Base-by-base conservation (phyloP, 2,113 vertebrate genomes). In the Leptobrachium leishanense region DNA sequence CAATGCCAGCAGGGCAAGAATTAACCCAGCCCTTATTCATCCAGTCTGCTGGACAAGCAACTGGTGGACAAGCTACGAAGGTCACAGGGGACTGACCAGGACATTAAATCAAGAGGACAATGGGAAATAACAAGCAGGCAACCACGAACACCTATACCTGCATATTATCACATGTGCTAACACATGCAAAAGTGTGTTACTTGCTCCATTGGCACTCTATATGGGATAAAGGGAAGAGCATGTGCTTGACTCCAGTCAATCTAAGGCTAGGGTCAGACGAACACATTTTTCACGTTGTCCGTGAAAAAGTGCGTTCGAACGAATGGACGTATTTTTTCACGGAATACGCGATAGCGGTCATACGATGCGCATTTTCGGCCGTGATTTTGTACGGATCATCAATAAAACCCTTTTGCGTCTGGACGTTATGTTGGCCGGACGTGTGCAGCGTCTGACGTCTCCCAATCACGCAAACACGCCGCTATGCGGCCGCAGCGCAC, bases 11-110 rank as follows among this genome's bases (percentile, higher is more conserved):
- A 0, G 97, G 97, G 75, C 98, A 98, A 89, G 98, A 99, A 86
- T 91, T 99, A 81, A 84, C 93, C 77, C 98, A 99, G 74, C 96
- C 96, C 75, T 97, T 99, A 96, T 99, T 99, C 89, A 99, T 99
- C 85, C 98, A 99, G 88, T 97, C 98, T 86, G 95, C 93, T 84
- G 97, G 87, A 87, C 98, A 98, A 88, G 90, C 92, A 42, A 90
- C 93, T 0, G 97, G 98, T 0, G 83, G 93, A 53, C 91, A 92
- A 82, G 84, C 92, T 74, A 84, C 92, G 0, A 96, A 98, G 88
- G 98, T 98, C 89, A 96, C 91, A 5, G 94, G 93, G 39, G 98
- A 99, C 87, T 99, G 94, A 98, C 68, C 87, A 98, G 94, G 98
- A 68, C 9, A 74, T 11, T 39, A 12, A 20, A 39, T 2, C 42